These are phyloP conservation scores for Rutpela maculata DNA, from an alignment of 2,888 invertebrate genomes.

Conservation along the genomic window DNA sequence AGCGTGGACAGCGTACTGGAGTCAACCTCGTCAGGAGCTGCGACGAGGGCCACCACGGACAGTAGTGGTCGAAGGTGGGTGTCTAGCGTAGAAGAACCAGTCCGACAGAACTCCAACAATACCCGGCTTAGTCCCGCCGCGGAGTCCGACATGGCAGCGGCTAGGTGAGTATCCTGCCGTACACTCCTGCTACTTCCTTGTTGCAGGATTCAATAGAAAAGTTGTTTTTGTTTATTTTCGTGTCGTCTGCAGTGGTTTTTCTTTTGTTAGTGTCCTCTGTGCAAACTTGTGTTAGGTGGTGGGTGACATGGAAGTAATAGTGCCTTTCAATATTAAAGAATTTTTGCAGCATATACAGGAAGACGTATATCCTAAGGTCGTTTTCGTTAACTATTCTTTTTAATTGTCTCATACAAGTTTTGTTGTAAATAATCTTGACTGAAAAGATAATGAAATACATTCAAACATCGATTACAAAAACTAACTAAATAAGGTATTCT, in stretches of 20 bases:
- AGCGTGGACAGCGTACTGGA: constrained; percentile 72
- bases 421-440: too few relatives aligned
- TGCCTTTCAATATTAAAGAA: not conserved
- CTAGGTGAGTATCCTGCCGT: constrained; percentile 55
- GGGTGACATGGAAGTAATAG: not conserved
- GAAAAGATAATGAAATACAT: too few relatives aligned
- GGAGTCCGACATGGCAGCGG: constrained; percentile 69
- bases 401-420: too few relatives aligned
- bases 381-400: not conserved
- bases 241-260: constrained; percentile 1
- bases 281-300: constrained; percentile 3
- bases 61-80: constrained; percentile 65
- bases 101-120: constrained; percentile 58
- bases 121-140: constrained; percentile 73
- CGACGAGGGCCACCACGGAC: constrained; percentile 63
- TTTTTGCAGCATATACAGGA: not conserved
- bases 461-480: too few relatives aligned
- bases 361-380: not conserved
- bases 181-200: constrained; percentile 15
- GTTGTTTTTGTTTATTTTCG: constrained; percentile 8
- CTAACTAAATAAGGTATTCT: too few relatives aligned
- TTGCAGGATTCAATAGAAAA: constrained; percentile 17
- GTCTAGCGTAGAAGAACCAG: constrained; percentile 70
- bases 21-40: constrained; percentile 64
- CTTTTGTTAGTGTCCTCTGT: constrained; percentile 22